Base-by-base conservation (phyloP, 1,140 invertebrate genomes). In the Luehdorfia chinensis region DNA sequence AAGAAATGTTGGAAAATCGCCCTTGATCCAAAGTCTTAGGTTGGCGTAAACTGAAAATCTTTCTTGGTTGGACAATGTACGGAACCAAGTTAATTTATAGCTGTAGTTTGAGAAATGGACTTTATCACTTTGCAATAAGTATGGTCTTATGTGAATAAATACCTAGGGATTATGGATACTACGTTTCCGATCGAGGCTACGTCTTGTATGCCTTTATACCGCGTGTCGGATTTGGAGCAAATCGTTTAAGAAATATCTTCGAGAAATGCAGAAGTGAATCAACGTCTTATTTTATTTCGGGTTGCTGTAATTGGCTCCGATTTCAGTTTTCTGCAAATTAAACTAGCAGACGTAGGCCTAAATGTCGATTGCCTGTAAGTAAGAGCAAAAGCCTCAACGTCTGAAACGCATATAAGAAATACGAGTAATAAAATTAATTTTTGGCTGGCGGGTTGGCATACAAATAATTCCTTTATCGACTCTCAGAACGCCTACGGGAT, bases 161-260 rank as follows among this genome's bases (percentile, higher is more conserved):
- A 15, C 11, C 44, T 45, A 34, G 47, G 30, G 16, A 50, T 48
- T 53, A 32, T 25, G 21, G 15, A 33, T 50, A 51, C 36, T 43
- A 52, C 27, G 54, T 47, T 58, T 49, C 41, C 27, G 41, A 58
- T 49, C 31, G 34, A 14, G 32, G 31, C 32, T 28, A 48, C 31
- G 46, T 37, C 46, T 49, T 57, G 43, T 58, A 46, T 50, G 41
- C 34, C 43, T 58, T 52, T 45, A 9, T 21, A 39, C 39, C 43
- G 25, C 13, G 31, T 57, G 48, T 57, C 49, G 44, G 47, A 32
- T 57, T 57, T 48, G 15, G 46, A 34, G 37, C 23, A 57, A 51
- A 48, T 48, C 31, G 25, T 50, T 31, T 28, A 37, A 49, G 39
- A 52, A 27, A 39, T 45, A n/a, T 41, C 28, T 33, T 31, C 27